Percentiles rank a stretch among this genome's conserved stretches.
phyloP scores from a whole-genome alignment of 2,888 invertebrate genomes.

The Idaea biselata region DNA sequence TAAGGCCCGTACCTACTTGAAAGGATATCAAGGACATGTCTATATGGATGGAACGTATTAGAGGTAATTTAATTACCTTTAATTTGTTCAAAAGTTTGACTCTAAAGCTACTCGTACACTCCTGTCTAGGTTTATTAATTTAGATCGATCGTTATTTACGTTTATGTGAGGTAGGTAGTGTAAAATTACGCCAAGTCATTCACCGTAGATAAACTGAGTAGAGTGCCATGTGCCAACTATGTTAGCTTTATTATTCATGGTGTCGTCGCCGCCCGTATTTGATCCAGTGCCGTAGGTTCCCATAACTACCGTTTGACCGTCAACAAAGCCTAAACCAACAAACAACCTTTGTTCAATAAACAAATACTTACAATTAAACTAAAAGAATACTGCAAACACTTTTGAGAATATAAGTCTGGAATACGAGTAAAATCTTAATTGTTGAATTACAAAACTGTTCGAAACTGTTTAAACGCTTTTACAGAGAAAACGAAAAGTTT shows the following conservation, averaged over 20 bases:
- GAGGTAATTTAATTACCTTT: too few species aligned
- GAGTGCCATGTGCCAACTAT: conserved; percentile 31
- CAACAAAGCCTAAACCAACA: not conserved
- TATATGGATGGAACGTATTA: too few species aligned
- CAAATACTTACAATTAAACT: too few species aligned
- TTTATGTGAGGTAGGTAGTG: not conserved
- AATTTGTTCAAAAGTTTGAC: too few species aligned
- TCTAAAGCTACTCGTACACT: too few species aligned
- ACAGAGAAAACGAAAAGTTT: not conserved
- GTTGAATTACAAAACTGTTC: not conserved
- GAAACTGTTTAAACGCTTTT: not conserved
- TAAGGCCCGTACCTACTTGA: too few species aligned
- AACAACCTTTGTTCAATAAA: too few species aligned
- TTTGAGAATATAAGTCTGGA: not conserved
- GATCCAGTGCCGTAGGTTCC: conserved; percentile 7
- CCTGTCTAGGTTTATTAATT: too few species aligned
- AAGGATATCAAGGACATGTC: too few species aligned
- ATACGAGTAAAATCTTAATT: not conserved
- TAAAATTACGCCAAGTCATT: conserved; percentile 29
- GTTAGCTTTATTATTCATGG: conserved; percentile 29
- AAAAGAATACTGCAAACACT: not conserved
- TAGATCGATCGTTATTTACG: not conserved
- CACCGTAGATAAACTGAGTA: conserved; percentile 28
- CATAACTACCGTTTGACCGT: conserved; percentile 19
- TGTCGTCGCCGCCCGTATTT: not conserved